A percentile compares a stretch with the other conserved stretches of the same genome.
Conservation (phyloP, 2,888 invertebrate genomes). For the Polyommatus icarus region DNA sequence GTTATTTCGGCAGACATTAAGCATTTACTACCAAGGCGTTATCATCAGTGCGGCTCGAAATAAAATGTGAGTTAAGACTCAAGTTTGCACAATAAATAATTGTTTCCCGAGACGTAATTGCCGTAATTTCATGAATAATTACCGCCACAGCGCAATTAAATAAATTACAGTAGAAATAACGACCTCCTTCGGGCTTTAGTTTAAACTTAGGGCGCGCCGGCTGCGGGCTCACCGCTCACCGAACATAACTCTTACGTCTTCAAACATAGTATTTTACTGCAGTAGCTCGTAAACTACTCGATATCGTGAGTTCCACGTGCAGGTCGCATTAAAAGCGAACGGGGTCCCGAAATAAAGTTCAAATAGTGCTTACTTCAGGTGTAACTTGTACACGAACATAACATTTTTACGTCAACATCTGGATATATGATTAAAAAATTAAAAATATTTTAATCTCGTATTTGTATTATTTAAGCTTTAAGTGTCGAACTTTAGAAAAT, state of each 20-base stretch:
- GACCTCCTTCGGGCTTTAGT: conserved; percentile 75
- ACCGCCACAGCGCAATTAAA: conserved; percentile 80
- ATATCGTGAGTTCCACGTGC: conserved; percentile 36
- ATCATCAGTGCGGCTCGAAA: conserved; percentile 73
- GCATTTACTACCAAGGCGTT: conserved; percentile 57
- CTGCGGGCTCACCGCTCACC: conserved; percentile 58
- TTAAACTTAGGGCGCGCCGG: conserved; percentile 73
- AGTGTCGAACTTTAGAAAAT: too few species aligned
- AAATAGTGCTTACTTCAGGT: too few species aligned
- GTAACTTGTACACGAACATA: background rate
- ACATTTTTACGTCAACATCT: background rate
- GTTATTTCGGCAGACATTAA: conserved; percentile 44
- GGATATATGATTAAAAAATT: too few species aligned
- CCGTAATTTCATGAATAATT: conserved; percentile 81
- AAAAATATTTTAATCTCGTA: too few species aligned
- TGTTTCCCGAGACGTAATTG: conserved; percentile 78
- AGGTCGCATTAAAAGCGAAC: conserved; percentile 37
- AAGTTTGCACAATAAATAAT: conserved; percentile 80
- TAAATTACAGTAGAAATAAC: conserved; percentile 78
- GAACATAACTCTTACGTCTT: conserved; percentile 54
- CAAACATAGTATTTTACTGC: conserved; percentile 42
- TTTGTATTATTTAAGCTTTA: too few species aligned
- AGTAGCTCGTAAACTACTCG: conserved; percentile 42
- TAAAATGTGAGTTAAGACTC: conserved; percentile 78
- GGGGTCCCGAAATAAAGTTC: conserved; percentile 33